A percentile compares a stretch with the other conserved stretches of the same genome.
phyloP scores from a whole-genome alignment of 2,113 vertebrate genomes.

The Oncorhynchus mykiss region DNA sequence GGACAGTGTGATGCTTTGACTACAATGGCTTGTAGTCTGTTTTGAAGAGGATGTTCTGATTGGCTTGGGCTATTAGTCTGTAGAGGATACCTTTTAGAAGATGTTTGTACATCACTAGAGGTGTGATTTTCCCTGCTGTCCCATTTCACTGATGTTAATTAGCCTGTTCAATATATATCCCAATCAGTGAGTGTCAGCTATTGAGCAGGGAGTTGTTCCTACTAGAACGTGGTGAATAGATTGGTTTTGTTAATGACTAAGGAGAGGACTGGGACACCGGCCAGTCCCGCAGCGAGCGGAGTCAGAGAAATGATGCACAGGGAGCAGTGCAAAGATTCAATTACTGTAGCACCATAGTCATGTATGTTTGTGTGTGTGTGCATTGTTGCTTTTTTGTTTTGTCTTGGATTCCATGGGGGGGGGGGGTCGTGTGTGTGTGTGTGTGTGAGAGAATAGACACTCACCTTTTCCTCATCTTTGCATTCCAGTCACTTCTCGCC shows the following conservation, averaged over 20 bases:
- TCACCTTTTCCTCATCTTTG: conserved; percentile 43
- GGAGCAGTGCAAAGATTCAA: not conserved
- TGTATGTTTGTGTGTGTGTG: conserved; percentile 9
- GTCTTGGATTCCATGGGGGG: not conserved
- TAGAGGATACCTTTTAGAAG: not conserved
- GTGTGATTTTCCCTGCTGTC: conserved; percentile 6
- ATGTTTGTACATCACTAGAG: not conserved
- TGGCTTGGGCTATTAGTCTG: not conserved
- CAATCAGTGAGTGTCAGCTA: conserved; percentile 3
- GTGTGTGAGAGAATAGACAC: not conserved
- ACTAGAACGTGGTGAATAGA: not conserved
- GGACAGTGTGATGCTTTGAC: not conserved
- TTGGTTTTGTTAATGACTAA: not conserved
- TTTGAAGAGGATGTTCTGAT: not conserved
- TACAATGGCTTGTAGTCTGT: not conserved
- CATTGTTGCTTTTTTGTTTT: not conserved
- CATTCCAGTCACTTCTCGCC: conserved; percentile 2
- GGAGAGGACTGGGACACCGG: not conserved
- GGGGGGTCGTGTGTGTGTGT: not conserved
- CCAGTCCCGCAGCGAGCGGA: not conserved
- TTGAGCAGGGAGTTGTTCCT: not conserved
- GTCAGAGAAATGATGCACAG: not conserved
- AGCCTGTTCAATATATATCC: not conserved
- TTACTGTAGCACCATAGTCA: no score
- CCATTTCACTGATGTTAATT: not conserved